Conservation (phyloP, 2,888 invertebrate species). For the Melikaiella ostensackeni region DNA sequence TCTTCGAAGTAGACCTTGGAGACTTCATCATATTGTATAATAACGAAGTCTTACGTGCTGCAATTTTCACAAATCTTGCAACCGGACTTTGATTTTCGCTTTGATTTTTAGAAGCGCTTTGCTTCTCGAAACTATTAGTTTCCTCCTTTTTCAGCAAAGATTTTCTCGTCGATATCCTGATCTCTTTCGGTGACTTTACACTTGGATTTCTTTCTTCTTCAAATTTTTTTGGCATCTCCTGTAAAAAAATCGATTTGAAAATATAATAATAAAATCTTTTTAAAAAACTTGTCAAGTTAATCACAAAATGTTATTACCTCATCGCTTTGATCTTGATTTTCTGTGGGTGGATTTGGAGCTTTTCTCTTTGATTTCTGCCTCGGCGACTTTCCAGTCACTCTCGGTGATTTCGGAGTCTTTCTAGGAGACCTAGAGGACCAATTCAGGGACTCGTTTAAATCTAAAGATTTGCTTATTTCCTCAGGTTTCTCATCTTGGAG, state of each 20-base stretch:
- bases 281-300: no score
- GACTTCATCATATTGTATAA: conserved; percentile 3
- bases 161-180: background rate
- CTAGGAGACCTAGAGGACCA: no score
- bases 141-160: background rate
- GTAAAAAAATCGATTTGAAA: background rate
- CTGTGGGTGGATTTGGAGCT: background rate
- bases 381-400: no score
- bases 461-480: background rate
- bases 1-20: background rate
- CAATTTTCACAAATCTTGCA: background rate
- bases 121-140: background rate
- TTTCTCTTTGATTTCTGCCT: background rate
- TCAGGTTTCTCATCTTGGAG: background rate
- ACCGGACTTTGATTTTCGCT: background rate
- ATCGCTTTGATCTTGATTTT: background rate
- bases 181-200: background rate
- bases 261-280: background rate
- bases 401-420: no score
- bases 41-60: background rate
- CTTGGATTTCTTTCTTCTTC: background rate
- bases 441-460: no score
- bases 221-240: background rate
- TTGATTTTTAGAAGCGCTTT: background rate
- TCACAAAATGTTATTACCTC: background rate